Percentiles rank a stretch among this genome's conserved stretches.
Evolutionary conservation across 2,797 vertebrate genomes (phyloP).

Genomic region (Sardinella longiceps): DNA sequence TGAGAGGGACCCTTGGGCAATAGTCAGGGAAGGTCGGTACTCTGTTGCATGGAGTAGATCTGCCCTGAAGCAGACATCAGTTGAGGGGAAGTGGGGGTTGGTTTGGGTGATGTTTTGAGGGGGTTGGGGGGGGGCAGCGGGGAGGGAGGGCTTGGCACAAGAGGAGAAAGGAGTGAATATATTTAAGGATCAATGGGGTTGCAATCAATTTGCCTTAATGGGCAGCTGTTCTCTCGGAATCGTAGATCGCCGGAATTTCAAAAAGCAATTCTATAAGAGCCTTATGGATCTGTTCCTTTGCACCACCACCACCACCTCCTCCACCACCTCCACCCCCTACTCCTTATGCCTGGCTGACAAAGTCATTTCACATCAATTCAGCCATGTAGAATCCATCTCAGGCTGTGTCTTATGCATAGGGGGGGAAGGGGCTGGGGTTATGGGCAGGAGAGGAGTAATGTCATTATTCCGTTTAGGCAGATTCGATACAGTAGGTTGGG

Average conservation of each 20-base stretch:
- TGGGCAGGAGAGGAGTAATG: slow-evolving; percentile 61
- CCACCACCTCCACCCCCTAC: slow-evolving; percentile 27
- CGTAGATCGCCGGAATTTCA: slow-evolving; percentile 62
- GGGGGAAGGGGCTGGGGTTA: slow-evolving; percentile 46
- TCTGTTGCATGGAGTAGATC: not conserved
- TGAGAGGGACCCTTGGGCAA: not conserved
- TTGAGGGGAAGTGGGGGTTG: not conserved
- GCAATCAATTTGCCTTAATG: slow-evolving; percentile 69
- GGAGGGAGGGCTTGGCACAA: not conserved
- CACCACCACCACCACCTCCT: not conserved
- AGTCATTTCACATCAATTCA: slow-evolving; percentile 65
- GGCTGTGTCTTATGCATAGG: slow-evolving; percentile 63
- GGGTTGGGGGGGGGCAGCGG: slow-evolving; percentile 33
- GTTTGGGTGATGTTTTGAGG: not conserved
- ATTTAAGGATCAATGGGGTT: slow-evolving; percentile 67
- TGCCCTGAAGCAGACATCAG: not conserved
- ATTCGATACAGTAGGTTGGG: slow-evolving; percentile 33
- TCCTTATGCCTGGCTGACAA: slow-evolving; percentile 70
- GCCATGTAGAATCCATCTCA: slow-evolving; percentile 62
- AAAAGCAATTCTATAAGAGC: slow-evolving; percentile 59
- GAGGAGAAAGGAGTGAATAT: slow-evolving; percentile 65
- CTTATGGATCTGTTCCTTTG: slow-evolving; percentile 66
- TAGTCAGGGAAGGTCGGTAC: not conserved
- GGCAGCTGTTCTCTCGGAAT: slow-evolving; percentile 65
- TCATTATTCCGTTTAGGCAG: slow-evolving; percentile 65